Evolutionary conservation across 2,797 vertebrate genomes (phyloP), one percentile per base, ranked within the genome.

Genomic region (Eulemur coronatus): DNA sequence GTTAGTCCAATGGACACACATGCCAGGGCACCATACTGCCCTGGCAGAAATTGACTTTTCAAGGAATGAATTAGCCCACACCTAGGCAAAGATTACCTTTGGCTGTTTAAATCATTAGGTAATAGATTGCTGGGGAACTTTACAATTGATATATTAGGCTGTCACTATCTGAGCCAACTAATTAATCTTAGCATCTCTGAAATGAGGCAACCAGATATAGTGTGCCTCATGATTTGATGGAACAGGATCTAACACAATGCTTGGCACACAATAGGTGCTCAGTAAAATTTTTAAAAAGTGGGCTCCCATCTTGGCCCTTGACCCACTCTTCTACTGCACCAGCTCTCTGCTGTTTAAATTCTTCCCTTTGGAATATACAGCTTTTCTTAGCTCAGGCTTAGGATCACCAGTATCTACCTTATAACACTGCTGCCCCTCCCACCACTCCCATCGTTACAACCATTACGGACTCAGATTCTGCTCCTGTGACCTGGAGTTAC

Each of bases 41-140:
- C 38, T 84, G 48, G 22, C 9, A 94, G 18, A 17, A 86, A 82
- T 13, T 82, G 46, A 52, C 41, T 84, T 96, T 92, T 69, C 82
- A 92, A 94, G 50, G 22, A 94, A 82, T 70, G 43, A 91, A 33
- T 88, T 81, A 91, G 12, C 63, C 50, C 35, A 82, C 57, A 72
- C 38, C 73, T 65, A 20, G 20, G 43, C 69, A 80, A 92, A 89
- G 55, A 69, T 94, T 72, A 52, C 33, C 11, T 78, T 85, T 84
- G 41, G 55, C 11, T 84, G n/a, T 55, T 90, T 85, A 95, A 92
- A 87, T 94, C 33, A 92, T 88, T 38, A 70, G 30, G 43, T 63
- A 17, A 55, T 85, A 46, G 28, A 85, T 78, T 75, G n/a, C 35
- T 35, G 48, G 52, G 38, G 33, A 84, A 81, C 20, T 43, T 89